Evolutionary conservation across 37 sponge, comb jelly and placozoan species (phyloP).

Genomic region (Beroe forskalii): DNA sequence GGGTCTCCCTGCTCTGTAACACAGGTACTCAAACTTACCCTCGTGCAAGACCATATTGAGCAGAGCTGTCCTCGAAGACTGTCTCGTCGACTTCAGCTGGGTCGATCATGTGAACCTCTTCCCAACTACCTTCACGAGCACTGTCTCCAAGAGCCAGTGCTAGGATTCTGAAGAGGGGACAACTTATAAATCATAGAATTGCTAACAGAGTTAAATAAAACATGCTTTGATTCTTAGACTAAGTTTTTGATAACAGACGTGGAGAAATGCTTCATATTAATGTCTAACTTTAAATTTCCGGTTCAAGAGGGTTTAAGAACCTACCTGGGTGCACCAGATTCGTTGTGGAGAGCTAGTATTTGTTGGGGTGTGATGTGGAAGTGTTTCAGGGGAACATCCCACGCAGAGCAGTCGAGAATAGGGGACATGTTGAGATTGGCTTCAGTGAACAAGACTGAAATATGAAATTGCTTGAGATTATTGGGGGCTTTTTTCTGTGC

Average conservation of each 20-base stretch:
- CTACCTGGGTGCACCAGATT: slow-evolving; percentile 34
- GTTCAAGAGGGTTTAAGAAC: no score
- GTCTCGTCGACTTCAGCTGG: slow-evolving; percentile 27
- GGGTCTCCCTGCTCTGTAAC: no score
- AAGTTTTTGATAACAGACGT: no score
- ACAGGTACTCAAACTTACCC: no score
- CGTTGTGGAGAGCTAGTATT: slow-evolving; percentile 56
- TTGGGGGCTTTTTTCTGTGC: no score
- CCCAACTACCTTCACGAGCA: slow-evolving; percentile 26
- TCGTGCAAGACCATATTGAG: no score
- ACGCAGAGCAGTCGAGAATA: slow-evolving; percentile 15
- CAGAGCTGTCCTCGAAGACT: slow-evolving; percentile 14
- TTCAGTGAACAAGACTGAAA: slow-evolving; percentile 30
- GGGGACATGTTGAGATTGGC: neutral
- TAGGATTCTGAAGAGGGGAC: slow-evolving; percentile 21
- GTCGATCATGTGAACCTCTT: slow-evolving; percentile 46
- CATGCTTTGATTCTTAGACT: no score
- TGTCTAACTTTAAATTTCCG: no score
- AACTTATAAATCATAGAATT: no score
- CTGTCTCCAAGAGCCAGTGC: neutral
- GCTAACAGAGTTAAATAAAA: no score
- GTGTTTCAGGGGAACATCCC: slow-evolving; percentile 52
- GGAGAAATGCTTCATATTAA: no score
- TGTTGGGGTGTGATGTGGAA: neutral
- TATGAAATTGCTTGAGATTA: no score